Percentiles rank a stretch among this genome's conserved stretches.
Evolutionary conservation across 2,797 vertebrate genomes (phyloP).

Genomic region (Bryconaethiops microstoma): DNA sequence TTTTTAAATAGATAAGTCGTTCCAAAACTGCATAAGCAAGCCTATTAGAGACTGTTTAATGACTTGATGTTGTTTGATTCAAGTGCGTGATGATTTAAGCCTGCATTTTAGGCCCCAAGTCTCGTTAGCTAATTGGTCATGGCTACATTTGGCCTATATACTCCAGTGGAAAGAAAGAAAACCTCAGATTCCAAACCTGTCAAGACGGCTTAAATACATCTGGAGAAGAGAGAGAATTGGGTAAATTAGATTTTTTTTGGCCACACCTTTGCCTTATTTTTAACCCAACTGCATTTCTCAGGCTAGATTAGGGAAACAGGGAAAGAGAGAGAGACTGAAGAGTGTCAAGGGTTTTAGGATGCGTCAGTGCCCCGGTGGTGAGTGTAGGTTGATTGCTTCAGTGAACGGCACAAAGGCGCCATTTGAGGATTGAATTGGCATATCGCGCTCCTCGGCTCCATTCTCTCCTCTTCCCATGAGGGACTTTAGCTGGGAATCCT

Average conservation of each 20-base stretch:
- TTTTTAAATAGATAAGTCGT: no score
- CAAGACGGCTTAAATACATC: neutral
- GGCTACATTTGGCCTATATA: no score
- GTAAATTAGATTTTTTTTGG: neutral
- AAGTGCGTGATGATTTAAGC: neutral
- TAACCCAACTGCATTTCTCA: neutral
- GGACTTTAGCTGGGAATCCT: slow-evolving; percentile 20
- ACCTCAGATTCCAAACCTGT: neutral
- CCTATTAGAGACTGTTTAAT: neutral
- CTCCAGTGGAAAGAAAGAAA: no score
- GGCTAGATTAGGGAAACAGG: neutral
- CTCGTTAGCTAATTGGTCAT: neutral
- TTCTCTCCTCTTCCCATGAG: slow-evolving; percentile 31
- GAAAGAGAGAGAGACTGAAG: slow-evolving; percentile 3
- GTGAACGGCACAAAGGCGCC: slow-evolving; percentile 37
- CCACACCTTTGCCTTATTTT: neutral
- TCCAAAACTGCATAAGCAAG: neutral
- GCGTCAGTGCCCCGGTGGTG: neutral
- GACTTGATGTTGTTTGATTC: neutral
- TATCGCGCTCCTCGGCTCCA: slow-evolving; percentile 20
- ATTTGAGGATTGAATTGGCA: slow-evolving; percentile 54
- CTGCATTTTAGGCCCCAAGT: neutral
- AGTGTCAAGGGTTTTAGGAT: slow-evolving; percentile 7
- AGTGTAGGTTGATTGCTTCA: slow-evolving; percentile 12
- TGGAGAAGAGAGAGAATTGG: neutral